These are phyloP conservation scores for Deilephila elpenor DNA, from an alignment of 2,888 invertebrate genomes.

Conservation along the genomic window DNA sequence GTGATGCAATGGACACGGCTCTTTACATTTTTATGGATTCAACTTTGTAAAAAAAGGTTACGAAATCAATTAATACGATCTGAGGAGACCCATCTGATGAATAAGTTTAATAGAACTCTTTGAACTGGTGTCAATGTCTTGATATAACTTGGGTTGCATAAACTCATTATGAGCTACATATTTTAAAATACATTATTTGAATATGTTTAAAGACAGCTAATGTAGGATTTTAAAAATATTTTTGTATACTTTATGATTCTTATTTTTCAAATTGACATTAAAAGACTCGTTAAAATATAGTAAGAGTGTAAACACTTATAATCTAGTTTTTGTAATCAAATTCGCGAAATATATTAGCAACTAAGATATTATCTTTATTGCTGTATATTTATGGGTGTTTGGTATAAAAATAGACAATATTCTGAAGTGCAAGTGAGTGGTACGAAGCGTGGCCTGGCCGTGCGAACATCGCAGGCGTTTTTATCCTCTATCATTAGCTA, in stretches of 20 bases:
- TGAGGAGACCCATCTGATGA: too few species aligned
- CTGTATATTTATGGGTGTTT: not conserved
- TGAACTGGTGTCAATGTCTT: too few species aligned
- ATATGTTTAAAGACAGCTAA: too few species aligned
- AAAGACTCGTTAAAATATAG: not conserved
- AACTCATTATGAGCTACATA: too few species aligned
- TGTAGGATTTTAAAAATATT: too few species aligned
- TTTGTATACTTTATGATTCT: too few species aligned
- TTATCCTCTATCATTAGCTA: conserved; percentile 67
- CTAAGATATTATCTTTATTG: not conserved
- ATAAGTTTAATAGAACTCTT: too few species aligned
- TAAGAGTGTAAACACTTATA: not conserved
- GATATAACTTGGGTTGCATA: too few species aligned
- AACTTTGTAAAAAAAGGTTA: not conserved
- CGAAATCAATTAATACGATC: not conserved
- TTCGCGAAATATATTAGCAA: not conserved
- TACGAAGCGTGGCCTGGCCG: conserved; percentile 49
- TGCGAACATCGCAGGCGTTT: conserved; percentile 64
- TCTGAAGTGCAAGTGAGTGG: not conserved
- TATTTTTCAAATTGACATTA: too few species aligned
- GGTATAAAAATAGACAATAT: not conserved
- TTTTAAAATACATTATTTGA: too few species aligned
- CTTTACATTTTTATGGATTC: conserved; percentile 10
- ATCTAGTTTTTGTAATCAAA: not conserved
- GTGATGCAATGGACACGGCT: conserved; percentile 13